These are phyloP conservation scores for Poeciliopsis turneri DNA, from an alignment of 2,797 vertebrate genomes.

Conservation along the genomic window DNA sequence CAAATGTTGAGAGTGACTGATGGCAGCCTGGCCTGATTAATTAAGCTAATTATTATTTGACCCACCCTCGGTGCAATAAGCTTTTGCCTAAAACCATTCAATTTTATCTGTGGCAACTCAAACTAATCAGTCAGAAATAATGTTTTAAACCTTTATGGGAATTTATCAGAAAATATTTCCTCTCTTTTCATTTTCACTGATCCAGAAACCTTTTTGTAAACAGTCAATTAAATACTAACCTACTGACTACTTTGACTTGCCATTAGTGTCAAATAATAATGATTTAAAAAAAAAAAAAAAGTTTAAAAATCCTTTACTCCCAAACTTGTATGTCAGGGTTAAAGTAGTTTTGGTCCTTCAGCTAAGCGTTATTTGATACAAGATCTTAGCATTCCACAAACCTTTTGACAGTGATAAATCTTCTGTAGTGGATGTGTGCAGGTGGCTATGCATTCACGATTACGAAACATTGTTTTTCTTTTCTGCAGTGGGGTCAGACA, in stretches of 20 bases:
- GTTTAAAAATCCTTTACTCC: not conserved
- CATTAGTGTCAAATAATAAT: not conserved
- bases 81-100: not conserved
- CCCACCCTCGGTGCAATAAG: not conserved
- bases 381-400: constrained; percentile 30
- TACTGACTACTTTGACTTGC: not conserved
- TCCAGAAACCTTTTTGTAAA: not conserved
- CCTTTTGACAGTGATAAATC: constrained; percentile 45
- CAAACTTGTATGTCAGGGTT: not conserved
- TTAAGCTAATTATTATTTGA: not conserved
- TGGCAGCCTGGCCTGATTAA: not conserved
- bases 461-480: constrained; percentile 27
- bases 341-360: constrained; percentile 4
- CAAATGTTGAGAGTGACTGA: not conserved
- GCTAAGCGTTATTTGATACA: not conserved
- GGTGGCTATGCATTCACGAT: not conserved
- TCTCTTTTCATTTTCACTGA: not conserved
- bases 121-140: not conserved
- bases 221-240: not conserved
- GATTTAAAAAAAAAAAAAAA: no score
- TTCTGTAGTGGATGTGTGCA: constrained; percentile 9
- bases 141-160: not conserved
- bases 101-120: not conserved
- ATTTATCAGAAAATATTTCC: not conserved
- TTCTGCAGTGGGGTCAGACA: constrained; percentile 50